A percentile compares a stretch with the other conserved stretches of the same genome.
Evolutionary conservation across 2,888 invertebrate genomes (phyloP).

Genomic region (Blera fallax): DNA sequence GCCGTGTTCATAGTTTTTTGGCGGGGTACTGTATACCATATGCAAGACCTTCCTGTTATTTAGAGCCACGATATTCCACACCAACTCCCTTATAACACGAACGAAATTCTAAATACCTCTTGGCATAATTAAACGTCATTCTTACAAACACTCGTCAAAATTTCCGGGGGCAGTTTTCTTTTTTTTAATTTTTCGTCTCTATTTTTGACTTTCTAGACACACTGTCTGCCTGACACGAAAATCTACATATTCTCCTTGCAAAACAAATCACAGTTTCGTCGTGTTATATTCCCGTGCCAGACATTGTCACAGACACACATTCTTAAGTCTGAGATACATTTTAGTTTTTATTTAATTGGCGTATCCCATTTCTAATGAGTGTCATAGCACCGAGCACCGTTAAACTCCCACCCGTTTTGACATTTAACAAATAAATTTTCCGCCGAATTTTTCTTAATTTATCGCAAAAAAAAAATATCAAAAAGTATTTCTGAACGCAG

Average conservation of each 20-base stretch:
- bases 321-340: constrained; percentile 3
- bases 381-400: background rate
- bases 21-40: too few species aligned
- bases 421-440: constrained; percentile 14
- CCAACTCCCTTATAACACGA: too few species aligned
- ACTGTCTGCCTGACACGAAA: background rate
- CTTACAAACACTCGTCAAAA: too few species aligned
- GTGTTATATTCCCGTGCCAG: background rate
- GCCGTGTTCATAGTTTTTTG: too few species aligned
- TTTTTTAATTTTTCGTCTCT: background rate
- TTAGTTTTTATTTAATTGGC: constrained; percentile 4
- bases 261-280: background rate
- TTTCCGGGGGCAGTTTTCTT: too few species aligned
- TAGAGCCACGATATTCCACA: too few species aligned
- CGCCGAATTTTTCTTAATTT: background rate
- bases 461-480: background rate
- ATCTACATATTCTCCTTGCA: background rate
- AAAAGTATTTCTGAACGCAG: background rate
- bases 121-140: too few species aligned
- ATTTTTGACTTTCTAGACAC: background rate
- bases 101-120: too few species aligned
- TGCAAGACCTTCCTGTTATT: too few species aligned
- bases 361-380: constrained; percentile 28
- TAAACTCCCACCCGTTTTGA: constrained; percentile 6
- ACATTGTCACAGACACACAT: background rate